Evolutionary conservation across 1,140 invertebrate genomes (phyloP).

Genomic region (Gonatopus flavifemur): DNA sequence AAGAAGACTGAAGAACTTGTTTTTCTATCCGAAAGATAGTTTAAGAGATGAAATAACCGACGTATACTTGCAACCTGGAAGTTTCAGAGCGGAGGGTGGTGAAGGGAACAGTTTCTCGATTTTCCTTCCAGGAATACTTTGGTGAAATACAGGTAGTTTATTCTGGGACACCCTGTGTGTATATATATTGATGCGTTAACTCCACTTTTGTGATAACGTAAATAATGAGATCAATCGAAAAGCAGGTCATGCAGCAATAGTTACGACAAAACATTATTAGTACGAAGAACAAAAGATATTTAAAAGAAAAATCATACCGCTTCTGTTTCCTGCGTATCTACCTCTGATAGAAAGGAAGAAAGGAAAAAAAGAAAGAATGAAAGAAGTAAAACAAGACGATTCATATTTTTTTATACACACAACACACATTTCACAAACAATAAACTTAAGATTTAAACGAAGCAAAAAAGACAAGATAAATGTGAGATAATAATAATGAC

Average conservation of each 20-base stretch:
- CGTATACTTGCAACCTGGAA: too few species aligned
- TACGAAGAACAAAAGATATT: conserved; percentile 14
- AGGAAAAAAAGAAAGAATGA: too few species aligned
- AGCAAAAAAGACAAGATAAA: conserved; percentile 1
- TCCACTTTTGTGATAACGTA: too few species aligned
- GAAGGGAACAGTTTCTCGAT: too few species aligned
- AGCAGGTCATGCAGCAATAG: conserved; percentile 19
- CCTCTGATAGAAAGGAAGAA: conserved; percentile 46
- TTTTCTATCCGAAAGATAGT: conserved; percentile 5
- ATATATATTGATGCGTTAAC: too few species aligned
- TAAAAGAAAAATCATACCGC: conserved; percentile 36
- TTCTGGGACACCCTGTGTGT: too few species aligned
- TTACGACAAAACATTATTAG: conserved; percentile 19
- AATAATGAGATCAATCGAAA: too few species aligned
- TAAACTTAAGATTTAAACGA: conserved; percentile 36
- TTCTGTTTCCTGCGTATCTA: conserved; percentile 53
- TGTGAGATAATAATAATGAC: too few species aligned
- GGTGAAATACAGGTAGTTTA: too few species aligned
- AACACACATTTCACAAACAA: conserved; percentile 46
- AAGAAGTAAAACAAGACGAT: conserved; percentile 47
- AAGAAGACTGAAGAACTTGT: background rate
- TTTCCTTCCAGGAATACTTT: too few species aligned
- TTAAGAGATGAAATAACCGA: conserved; percentile 12
- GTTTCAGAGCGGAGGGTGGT: too few species aligned
- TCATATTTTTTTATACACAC: conserved; percentile 52